Conservation (phyloP, 2,113 vertebrate genomes). For the Ceyx cyanopectus region DNA sequence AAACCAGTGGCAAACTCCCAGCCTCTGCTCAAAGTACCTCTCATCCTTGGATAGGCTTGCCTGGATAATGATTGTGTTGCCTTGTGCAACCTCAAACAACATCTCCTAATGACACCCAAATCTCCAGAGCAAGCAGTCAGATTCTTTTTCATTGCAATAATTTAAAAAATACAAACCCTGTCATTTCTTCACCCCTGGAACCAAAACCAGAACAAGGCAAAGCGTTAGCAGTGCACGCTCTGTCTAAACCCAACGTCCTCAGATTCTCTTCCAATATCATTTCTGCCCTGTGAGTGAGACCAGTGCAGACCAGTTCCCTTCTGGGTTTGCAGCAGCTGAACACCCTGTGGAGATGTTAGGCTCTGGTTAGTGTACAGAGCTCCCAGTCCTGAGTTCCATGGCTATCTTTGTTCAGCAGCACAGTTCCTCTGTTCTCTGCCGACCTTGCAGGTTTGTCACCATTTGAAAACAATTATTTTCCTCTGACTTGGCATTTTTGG, state of each 20-base stretch:
- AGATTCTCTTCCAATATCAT: conserved; percentile 19
- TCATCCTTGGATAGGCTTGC: background rate
- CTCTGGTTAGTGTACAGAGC: conserved; percentile 43
- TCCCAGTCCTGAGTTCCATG: background rate
- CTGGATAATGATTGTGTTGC: background rate
- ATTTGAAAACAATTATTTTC: conserved; percentile 67
- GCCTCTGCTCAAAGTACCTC: background rate
- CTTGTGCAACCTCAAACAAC: background rate
- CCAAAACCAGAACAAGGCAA: background rate
- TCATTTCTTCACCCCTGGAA: conserved; percentile 7
- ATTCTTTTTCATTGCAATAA: conserved; percentile 15
- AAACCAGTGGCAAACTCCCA: background rate
- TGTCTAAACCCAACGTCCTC: background rate
- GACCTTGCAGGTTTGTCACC: conserved; percentile 46
- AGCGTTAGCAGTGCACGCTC: background rate
- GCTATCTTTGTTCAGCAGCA: background rate
- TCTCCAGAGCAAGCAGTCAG: background rate
- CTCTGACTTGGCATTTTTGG: conserved; percentile 43
- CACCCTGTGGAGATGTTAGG: background rate
- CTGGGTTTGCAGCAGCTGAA: background rate
- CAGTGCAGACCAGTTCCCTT: background rate
- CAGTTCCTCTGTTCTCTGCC: conserved; percentile 6
- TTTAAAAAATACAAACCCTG: background rate
- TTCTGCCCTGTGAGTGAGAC: conserved; percentile 21
- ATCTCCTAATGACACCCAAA: background rate